phyloP scores from a whole-genome alignment of 2,113 vertebrate species.

The Equus przewalskii region DNA sequence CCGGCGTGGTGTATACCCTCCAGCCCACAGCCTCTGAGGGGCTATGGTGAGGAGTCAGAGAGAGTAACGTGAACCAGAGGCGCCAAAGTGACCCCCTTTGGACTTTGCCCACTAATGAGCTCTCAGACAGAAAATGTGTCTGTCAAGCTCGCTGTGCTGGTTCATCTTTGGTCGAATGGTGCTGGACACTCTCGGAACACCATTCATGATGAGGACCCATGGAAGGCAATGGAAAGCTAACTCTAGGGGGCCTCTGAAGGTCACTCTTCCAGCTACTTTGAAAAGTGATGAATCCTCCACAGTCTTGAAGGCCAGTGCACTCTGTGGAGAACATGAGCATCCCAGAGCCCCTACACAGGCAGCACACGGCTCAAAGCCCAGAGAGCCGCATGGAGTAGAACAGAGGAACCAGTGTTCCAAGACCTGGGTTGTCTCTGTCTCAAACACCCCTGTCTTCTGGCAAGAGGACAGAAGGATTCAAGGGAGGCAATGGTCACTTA shows the following conservation, averaged over 20 bases:
- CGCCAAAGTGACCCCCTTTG: neutral
- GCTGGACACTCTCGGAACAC: accelerated
- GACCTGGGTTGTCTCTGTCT: neutral
- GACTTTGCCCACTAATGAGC: accelerated
- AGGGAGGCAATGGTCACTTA: neutral
- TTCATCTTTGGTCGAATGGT: accelerated
- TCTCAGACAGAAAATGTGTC: neutral
- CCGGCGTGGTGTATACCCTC: accelerated
- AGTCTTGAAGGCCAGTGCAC: neutral
- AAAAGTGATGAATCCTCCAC: neutral
- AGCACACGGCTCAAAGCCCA: too few relatives aligned
- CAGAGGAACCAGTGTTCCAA: neutral
- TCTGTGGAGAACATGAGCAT: neutral
- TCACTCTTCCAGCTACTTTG: neutral
- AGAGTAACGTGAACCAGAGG: neutral
- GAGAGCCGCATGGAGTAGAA: neutral
- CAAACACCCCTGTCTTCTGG: neutral
- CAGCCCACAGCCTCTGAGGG: neutral
- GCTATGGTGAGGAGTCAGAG: neutral
- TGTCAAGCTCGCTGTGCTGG: neutral
- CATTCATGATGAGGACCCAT: accelerated
- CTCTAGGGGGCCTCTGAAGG: neutral
- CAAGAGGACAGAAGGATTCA: neutral
- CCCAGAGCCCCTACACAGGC: neutral
- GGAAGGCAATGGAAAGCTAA: too few relatives aligned